Percentiles rank a stretch among this genome's conserved stretches.
Evolutionary conservation across 2,888 invertebrate genomes (phyloP).

Genomic region (Cheilosia soror): DNA sequence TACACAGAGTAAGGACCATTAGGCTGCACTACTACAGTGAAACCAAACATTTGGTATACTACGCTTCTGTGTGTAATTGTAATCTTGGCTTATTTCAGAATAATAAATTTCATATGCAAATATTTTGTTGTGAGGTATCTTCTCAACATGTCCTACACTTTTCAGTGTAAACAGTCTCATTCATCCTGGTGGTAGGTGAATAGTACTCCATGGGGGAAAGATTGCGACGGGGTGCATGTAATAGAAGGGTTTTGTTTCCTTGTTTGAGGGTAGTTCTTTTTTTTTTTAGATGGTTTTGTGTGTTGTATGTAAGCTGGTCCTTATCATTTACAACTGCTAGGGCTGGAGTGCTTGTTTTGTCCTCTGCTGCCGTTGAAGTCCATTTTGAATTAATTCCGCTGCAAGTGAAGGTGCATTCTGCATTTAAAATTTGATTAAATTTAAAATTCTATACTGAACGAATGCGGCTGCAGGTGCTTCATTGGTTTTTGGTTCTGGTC

Average conservation of each 20-base stretch:
- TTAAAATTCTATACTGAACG: constrained; percentile 20
- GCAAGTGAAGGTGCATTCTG: constrained; percentile 16
- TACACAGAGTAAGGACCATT: background rate
- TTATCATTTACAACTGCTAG: constrained; percentile 55
- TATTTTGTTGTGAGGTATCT: constrained; percentile 78
- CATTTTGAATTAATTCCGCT: constrained; percentile 48
- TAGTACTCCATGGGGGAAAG: constrained; percentile 3
- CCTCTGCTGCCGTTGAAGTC: constrained; percentile 25
- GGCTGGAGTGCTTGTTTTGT: constrained; percentile 1
- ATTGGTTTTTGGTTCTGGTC: background rate
- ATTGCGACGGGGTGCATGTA: constrained; percentile 1
- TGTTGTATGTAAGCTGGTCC: constrained; percentile 25
- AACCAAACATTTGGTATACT: constrained; percentile 16
- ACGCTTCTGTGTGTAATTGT: constrained; percentile 70
- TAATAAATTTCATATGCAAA: constrained; percentile 83
- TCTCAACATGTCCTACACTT: constrained; percentile 54
- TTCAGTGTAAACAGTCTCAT: constrained; percentile 42
- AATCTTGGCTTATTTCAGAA: constrained; percentile 83
- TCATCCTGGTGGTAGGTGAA: background rate
- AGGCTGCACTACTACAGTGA: background rate
- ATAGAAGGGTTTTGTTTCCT: constrained; percentile 47
- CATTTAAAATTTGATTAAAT: constrained; percentile 57
- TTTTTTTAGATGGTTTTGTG: constrained; percentile 21
- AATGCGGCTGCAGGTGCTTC: constrained; percentile 30
- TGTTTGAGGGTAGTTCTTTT: constrained; percentile 42